Base-by-base conservation (phyloP, 2,888 invertebrate genomes). In the Zaprionus bogoriensis region DNA sequence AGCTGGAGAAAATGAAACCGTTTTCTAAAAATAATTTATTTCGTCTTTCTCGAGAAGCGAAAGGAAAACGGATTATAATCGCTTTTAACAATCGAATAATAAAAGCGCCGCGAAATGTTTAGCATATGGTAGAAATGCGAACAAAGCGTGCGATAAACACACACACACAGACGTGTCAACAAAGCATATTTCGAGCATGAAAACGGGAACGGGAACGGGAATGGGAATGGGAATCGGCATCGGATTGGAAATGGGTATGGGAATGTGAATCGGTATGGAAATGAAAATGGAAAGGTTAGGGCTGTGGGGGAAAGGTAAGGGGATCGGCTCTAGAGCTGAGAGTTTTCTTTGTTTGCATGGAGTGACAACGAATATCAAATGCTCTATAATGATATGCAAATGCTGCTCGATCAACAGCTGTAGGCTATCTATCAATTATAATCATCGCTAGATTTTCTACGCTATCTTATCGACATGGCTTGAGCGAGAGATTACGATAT, bases 11-110 rank as follows among this genome's bases (percentile, higher is more conserved):
- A 83, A 80, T 66, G 71, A 80, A 81, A 80, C 81, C 67, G 81
- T 83, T 86, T 86, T 72, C 79, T 78, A 79, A 79, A 80, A 70
- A 80, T 80, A 82, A 76, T 76, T 86, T 81, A 64, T 68, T 59
- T 60, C 38, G 10, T 19, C 20, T 58, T 22, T 45, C 23, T 25
- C 20, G 66, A 62, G 42, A 63, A 75, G 60, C 76, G 74, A 74
- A 74, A 71, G 79, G 74, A 74, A 74, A 74, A 77, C 77, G 62
- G 60, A 68, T 68, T 62, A 72, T 50, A 75, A 62, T 68, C 41
- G 32, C 14, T 48, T 64, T 59, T 32, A 55, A 74, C 59, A 70
- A 75, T 60, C 64, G 64, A 59, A 69, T 47, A 54, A 74, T 48
- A 70, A 71, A 74, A 71, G 50, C 70, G 70, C 65, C 75, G 52